Evolutionary conservation across 2,888 invertebrate genomes (phyloP).

Genomic region (Eupithecia abbreviata): DNA sequence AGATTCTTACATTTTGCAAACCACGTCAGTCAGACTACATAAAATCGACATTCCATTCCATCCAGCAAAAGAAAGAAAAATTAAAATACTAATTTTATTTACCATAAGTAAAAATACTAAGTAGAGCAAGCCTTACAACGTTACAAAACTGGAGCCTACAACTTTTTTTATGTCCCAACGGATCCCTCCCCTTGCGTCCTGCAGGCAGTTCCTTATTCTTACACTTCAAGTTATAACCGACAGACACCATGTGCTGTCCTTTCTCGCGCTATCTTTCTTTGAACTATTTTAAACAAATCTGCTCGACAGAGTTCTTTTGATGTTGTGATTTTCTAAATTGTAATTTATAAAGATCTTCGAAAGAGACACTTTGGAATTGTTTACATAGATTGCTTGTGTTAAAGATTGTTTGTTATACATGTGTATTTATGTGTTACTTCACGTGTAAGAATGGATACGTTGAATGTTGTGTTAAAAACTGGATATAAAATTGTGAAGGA

Average conservation of each 20-base stretch:
- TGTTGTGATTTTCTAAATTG: not conserved
- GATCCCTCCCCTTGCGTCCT: conserved; percentile 73
- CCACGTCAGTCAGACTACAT: not conserved
- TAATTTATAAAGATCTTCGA: not conserved
- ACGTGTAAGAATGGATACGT: conserved; percentile 65
- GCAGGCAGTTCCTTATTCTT: conserved; percentile 74
- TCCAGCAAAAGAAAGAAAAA: too few species aligned
- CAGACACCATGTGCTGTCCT: conserved; percentile 68
- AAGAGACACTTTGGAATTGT: not conserved
- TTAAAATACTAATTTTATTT: too few species aligned
- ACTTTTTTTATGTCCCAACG: conserved; percentile 79
- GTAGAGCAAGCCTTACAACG: conserved; percentile 67
- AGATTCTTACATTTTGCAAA: not conserved
- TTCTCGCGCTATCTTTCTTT: conserved; percentile 40
- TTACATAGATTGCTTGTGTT: not conserved
- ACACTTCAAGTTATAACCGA: conserved; percentile 49
- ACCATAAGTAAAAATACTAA: conserved; percentile 43
- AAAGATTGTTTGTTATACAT: not conserved
- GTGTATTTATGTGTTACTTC: not conserved
- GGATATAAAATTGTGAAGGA: conserved; percentile 78
- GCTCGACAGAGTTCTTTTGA: conserved; percentile 2
- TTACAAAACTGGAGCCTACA: conserved; percentile 70
- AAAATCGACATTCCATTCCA: conserved; percentile 22
- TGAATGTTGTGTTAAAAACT: conserved; percentile 75
- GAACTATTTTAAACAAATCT: conserved; percentile 31